phyloP scores from a whole-genome alignment of 2,888 invertebrate species.

The Danaus chrysippus region DNA sequence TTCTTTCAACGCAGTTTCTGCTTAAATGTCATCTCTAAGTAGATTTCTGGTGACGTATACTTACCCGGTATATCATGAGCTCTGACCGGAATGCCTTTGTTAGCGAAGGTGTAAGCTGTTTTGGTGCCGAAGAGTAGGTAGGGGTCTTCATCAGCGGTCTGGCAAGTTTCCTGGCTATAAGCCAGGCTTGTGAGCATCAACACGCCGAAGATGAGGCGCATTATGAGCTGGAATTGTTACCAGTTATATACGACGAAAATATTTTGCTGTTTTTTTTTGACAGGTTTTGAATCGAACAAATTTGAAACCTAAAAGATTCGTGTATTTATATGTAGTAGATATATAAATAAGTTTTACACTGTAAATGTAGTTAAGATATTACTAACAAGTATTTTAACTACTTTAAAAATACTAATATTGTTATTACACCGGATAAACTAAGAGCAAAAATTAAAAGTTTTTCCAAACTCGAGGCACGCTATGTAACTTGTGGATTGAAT shows the following conservation, averaged over 20 bases:
- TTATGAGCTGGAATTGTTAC: slow-evolving; percentile 28
- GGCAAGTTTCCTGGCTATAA: slow-evolving; percentile 78
- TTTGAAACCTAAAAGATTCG: too few species aligned
- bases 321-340: too few species aligned
- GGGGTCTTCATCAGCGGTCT: slow-evolving; percentile 79
- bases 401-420: too few species aligned
- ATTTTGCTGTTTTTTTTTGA: background rate
- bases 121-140: slow-evolving; percentile 85
- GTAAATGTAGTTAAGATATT: too few species aligned
- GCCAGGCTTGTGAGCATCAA: slow-evolving; percentile 42
- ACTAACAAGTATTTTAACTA: too few species aligned
- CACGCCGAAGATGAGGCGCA: slow-evolving; percentile 44
- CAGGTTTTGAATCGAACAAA: background rate
- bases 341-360: too few species aligned
- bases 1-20: too few species aligned
- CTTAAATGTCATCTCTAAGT: too few species aligned
- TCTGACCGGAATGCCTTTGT: slow-evolving; percentile 72
- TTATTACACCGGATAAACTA: too few species aligned
- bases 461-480: too few species aligned
- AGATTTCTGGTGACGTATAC: slow-evolving; percentile 34
- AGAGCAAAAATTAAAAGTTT: too few species aligned
- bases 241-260: background rate
- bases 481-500: too few species aligned
- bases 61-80: slow-evolving; percentile 83
- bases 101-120: slow-evolving; percentile 86